A percentile compares a stretch with the other conserved stretches of the same genome.
These are phyloP conservation scores for Cosmia pyralina DNA, from an alignment of 2,888 invertebrate species.

Conservation along the genomic window DNA sequence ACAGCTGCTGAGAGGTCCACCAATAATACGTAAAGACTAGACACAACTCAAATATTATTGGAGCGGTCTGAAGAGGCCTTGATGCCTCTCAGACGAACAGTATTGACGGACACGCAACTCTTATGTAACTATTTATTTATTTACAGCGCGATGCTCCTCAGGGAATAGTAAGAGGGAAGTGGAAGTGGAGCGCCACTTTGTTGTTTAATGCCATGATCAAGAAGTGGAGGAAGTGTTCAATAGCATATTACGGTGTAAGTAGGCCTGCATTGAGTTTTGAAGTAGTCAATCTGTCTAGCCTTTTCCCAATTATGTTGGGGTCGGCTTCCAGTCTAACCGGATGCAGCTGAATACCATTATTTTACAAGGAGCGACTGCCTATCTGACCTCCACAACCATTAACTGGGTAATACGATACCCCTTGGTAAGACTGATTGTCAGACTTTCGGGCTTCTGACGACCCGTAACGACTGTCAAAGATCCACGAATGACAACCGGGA, in stretches of 20 bases:
- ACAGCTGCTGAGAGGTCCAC: constrained; percentile 6
- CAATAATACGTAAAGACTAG: constrained; percentile 23
- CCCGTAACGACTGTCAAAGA: too few relatives aligned
- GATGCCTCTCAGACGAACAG: constrained; percentile 33
- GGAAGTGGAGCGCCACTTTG: constrained; percentile 34
- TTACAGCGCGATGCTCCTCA: constrained; percentile 38
- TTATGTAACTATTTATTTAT: constrained; percentile 44
- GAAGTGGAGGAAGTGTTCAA: constrained; percentile 29
- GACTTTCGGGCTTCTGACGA: too few relatives aligned
- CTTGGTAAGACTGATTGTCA: too few relatives aligned
- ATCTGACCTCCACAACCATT: too few relatives aligned
- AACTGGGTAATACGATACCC: too few relatives aligned
- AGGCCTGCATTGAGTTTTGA: neutral
- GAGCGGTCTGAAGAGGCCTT: constrained; percentile 29
- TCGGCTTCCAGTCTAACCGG: too few relatives aligned
- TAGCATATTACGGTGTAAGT: neutral
- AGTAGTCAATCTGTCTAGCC: too few relatives aligned
- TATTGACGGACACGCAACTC: constrained; percentile 52
- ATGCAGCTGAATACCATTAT: too few relatives aligned
- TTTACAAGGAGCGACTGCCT: too few relatives aligned
- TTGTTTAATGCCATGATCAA: constrained; percentile 48
- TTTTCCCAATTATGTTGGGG: too few relatives aligned
- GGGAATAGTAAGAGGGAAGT: constrained; percentile 52
- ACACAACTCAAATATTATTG: constrained; percentile 51
- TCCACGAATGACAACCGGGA: too few relatives aligned